Evolutionary conservation across 2,797 vertebrate species (phyloP).

Genomic region (Aselliscus stoliczkanus): DNA sequence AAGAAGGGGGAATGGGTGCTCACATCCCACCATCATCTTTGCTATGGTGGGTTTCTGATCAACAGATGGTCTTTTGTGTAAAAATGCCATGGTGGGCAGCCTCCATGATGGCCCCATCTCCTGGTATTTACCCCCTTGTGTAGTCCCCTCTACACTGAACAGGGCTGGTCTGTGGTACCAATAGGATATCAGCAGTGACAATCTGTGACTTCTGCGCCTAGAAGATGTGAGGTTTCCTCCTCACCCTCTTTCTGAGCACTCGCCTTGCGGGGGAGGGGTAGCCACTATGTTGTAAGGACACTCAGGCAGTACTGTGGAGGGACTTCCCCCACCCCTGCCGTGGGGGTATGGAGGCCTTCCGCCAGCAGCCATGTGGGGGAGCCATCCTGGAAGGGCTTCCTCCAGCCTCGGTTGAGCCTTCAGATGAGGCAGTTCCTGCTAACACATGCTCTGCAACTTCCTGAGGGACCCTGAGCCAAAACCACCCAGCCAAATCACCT

Average conservation of each 20-base stretch:
- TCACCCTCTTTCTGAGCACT: too few relatives aligned
- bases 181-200: background rate
- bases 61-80: background rate
- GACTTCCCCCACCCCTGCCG: background rate
- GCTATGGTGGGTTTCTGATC: background rate
- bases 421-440: background rate
- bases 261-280: background rate
- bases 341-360: background rate
- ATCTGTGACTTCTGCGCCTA: background rate
- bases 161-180: background rate
- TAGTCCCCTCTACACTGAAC: background rate
- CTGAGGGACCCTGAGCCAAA: too few relatives aligned
- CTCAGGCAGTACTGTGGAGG: background rate
- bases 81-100: background rate
- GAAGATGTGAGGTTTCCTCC: background rate
- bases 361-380: too few relatives aligned
- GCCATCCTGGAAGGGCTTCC: background rate
- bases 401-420: background rate
- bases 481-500: background rate
- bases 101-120: background rate
- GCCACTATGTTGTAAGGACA: background rate
- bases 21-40: too few relatives aligned
- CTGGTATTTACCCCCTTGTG: rapidly evolving
- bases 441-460: too few relatives aligned
- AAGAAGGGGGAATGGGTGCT: background rate